Conservation (phyloP, 2,888 invertebrate species). For the Pyrrhia umbra region DNA sequence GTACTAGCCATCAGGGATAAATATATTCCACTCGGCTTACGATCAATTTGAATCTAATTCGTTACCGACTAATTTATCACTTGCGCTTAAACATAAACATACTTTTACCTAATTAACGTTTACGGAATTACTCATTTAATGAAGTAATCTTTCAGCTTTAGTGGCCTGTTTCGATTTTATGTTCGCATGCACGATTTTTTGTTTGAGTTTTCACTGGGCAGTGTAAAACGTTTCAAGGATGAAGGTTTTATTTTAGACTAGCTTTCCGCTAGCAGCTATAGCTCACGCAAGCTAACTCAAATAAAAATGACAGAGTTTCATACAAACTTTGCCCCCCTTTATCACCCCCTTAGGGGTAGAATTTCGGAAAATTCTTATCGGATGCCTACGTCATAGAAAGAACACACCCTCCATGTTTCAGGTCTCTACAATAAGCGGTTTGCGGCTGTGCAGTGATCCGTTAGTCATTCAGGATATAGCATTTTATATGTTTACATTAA, state of each 20-base stretch:
- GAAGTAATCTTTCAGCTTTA: slow-evolving; percentile 18
- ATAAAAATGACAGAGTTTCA: no score
- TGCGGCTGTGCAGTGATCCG: no score
- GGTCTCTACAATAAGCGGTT: no score
- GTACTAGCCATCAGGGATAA: background rate
- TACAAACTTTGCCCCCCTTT: no score
- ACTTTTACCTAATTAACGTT: slow-evolving; percentile 25
- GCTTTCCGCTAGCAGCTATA: no score
- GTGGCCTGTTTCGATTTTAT: slow-evolving; percentile 1
- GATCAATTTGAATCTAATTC: slow-evolving; percentile 9
- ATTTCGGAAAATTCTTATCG: no score
- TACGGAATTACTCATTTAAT: slow-evolving; percentile 12
- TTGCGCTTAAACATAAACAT: slow-evolving; percentile 26
- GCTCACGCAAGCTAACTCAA: no score
- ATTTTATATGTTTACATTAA: no score
- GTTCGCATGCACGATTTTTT: background rate
- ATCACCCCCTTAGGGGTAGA: no score
- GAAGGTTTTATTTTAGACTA: background rate
- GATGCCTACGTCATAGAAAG: no score
- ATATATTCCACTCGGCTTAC: slow-evolving; percentile 1
- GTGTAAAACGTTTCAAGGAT: background rate
- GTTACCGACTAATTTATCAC: slow-evolving; percentile 20
- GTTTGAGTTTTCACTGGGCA: background rate
- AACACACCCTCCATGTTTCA: no score
- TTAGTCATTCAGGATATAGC: no score